Evolutionary conservation across 2,113 vertebrate genomes (phyloP), one percentile per base, ranked within the genome.

Genomic region (Hippocampus mohnikei): DNA sequence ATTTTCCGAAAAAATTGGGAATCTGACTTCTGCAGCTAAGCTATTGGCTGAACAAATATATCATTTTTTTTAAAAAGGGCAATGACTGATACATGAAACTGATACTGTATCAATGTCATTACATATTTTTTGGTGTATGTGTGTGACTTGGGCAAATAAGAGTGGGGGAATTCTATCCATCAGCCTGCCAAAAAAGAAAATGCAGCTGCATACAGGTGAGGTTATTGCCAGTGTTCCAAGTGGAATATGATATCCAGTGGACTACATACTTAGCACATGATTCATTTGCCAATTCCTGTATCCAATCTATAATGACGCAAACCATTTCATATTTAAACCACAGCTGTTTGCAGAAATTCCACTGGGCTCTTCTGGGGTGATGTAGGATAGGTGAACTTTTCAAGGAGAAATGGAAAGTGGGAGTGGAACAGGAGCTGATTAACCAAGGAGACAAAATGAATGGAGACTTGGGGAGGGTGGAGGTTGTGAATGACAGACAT

Each of bases 301-400:
- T 33, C 62, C 62, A 65, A 65, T 46, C n/a, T 27, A 46, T 65
- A 65, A 65, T 46, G 42, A 46, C 2, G 20, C 23, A 65, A 27
- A 46, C 8, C n/a, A 58, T 72, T 3, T 46, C 41, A 23, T 61
- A 25, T 55, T 55, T 9, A 63, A 13, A 64, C 67, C 27, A 65
- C 18, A 64, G 66, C 44, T 13, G 2, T 61, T 56, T 71, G 15
- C 64, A 63, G 16, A 72, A 68, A 72, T 23, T 59, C 21, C 20
- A 56, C 27, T 53, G 56, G 55, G 84, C 81, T 85, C 75, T 84
- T 46, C 62, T 68, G 37, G 73, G 76, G 82, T 85, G 70, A 81
- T 69, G 29, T 50, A 50, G 65, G 59, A 74, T 29, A 37, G 56
- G 77, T 73, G n/a, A 53, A 69, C 50, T 60, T 76, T 66, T 55